phyloP scores from a whole-genome alignment of 2,888 invertebrate genomes.

The Oscheius sp. region DNA sequence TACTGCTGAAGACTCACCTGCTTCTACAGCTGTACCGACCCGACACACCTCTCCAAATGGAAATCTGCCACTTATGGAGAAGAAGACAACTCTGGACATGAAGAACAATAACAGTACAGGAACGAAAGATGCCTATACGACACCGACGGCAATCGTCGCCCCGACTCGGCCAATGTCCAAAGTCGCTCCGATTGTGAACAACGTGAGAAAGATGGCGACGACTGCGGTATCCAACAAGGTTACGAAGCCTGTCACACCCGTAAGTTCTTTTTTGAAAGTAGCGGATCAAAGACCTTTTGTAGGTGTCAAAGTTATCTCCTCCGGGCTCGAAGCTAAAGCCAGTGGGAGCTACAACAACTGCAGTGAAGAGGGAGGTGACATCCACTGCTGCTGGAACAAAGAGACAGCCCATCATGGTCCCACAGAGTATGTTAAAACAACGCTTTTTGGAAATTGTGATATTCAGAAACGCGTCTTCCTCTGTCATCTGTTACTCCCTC shows the following conservation, averaged over 20 bases:
- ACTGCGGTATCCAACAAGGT: slow-evolving; percentile 9
- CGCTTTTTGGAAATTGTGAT: background rate
- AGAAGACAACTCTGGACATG: slow-evolving; percentile 29
- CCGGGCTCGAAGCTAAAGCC: slow-evolving; percentile 8
- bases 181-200: slow-evolving; percentile 36
- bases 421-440: slow-evolving; percentile 19
- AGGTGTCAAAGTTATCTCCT: slow-evolving; percentile 24
- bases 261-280: background rate
- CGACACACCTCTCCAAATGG: slow-evolving; percentile 17
- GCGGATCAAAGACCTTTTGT: background rate
- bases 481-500: slow-evolving; percentile 15
- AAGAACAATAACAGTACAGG: slow-evolving; percentile 30
- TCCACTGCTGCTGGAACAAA: background rate
- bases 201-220: slow-evolving; percentile 2
- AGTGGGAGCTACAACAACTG: background rate
- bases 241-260: slow-evolving; percentile 12
- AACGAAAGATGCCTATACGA: slow-evolving; percentile 14
- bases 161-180: slow-evolving; percentile 37
- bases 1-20: slow-evolving; percentile 5
- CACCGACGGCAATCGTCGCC: slow-evolving; percentile 10
- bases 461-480: background rate
- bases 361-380: slow-evolving; percentile 10
- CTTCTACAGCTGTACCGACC: background rate
- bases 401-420: slow-evolving; percentile 16
- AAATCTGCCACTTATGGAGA: slow-evolving; percentile 3